Evolutionary conservation across 2,113 vertebrate species (phyloP).

Genomic region (Butorides virescens): DNA sequence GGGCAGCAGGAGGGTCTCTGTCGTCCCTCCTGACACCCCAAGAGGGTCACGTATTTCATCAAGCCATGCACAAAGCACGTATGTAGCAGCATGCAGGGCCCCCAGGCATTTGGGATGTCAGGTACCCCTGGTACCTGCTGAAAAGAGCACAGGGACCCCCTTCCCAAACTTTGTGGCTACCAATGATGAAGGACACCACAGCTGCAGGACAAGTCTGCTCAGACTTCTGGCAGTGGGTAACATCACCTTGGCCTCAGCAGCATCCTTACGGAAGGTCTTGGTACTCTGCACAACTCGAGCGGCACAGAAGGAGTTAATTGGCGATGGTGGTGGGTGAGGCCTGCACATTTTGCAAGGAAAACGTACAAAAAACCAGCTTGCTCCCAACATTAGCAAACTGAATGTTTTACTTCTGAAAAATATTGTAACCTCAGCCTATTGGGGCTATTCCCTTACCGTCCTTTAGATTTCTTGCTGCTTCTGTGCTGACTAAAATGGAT

Average conservation of each 20-base stretch:
- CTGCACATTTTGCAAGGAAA: neutral
- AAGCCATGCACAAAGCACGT: neutral
- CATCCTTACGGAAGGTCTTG: neutral
- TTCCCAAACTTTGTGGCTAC: neutral
- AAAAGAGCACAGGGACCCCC: neutral
- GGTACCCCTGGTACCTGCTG: neutral
- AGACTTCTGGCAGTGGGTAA: neutral
- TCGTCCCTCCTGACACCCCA: neutral
- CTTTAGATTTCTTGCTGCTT: neutral
- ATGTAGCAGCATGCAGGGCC: rapidly evolving
- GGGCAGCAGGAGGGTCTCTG: neutral
- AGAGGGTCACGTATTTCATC: neutral
- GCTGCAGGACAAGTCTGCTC: neutral
- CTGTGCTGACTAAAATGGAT: neutral
- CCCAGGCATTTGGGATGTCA: rapidly evolving
- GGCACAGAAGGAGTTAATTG: neutral
- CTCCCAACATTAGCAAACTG: neutral
- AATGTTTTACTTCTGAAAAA: neutral
- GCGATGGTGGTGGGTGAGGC: neutral
- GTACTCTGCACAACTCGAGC: neutral
- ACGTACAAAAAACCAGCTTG: neutral
- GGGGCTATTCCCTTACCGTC: neutral
- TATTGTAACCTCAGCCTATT: neutral
- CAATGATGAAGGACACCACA: neutral
- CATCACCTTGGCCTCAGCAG: neutral